Evolutionary conservation across 2,113 vertebrate species (phyloP).

Genomic region (Seriola rivoliana): DNA sequence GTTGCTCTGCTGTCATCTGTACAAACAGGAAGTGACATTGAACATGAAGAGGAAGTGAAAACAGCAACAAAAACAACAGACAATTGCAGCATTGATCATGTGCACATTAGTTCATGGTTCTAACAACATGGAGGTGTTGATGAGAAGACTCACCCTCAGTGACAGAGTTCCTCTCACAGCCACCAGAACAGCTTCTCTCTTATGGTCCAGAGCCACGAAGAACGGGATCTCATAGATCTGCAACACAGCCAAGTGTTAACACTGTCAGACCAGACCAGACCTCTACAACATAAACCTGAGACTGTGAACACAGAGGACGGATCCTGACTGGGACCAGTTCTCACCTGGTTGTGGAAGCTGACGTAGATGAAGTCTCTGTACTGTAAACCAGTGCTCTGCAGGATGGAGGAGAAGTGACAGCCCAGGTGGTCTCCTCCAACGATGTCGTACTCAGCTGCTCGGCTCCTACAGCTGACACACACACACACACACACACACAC

Average conservation of each 20-base stretch:
- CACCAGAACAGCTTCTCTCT: constrained; percentile 92
- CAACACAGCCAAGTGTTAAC: not conserved
- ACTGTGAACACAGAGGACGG: not conserved
- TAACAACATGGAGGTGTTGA: not conserved
- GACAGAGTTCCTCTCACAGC: constrained; percentile 96
- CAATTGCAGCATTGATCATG: too few species aligned
- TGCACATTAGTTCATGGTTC: not conserved
- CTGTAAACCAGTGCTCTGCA: constrained; percentile 92
- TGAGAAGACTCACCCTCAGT: constrained; percentile 86
- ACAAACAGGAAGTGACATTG: too few species aligned
- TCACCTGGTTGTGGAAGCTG: constrained; percentile 96
- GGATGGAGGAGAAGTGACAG: constrained; percentile 93
- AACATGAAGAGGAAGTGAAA: too few species aligned
- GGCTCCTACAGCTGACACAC: constrained; percentile 85
- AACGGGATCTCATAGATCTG: constrained; percentile 99
- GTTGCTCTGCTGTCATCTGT: too few species aligned
- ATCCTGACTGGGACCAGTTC: not conserved
- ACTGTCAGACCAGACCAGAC: not conserved
- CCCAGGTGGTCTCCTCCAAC: constrained; percentile 88
- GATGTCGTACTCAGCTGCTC: constrained; percentile 85
- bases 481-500: not conserved
- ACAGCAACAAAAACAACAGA: too few species aligned
- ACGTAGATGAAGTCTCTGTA: constrained; percentile 96
- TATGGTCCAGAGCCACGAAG: constrained; percentile 95
- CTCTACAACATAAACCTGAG: not conserved